Conservation (phyloP, 2,797 vertebrate genomes). For the Meda fulgida region DNA sequence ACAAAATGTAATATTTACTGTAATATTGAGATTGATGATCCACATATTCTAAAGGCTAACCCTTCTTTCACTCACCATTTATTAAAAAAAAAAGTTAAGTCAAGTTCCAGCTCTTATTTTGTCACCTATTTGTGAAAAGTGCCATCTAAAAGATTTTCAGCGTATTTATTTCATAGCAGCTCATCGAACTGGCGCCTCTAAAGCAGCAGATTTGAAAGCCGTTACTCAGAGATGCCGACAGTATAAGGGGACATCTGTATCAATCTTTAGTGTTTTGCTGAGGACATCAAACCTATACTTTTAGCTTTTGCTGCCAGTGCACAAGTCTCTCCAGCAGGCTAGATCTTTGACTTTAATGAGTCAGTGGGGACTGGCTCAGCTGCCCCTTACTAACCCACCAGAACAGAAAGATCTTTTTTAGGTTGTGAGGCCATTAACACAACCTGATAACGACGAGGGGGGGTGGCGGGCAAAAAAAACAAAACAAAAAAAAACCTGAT, state of each 20-base stretch:
- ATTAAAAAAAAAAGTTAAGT: not conserved
- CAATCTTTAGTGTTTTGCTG: conserved; percentile 60
- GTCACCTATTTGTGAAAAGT: not conserved
- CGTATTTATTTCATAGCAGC: conserved; percentile 4
- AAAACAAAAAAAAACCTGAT: too few species aligned
- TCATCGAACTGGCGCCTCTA: not conserved
- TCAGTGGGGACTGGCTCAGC: conserved; percentile 69
- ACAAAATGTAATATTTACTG: not conserved
- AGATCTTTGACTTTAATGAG: conserved; percentile 72
- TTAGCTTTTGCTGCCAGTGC: conserved; percentile 65
- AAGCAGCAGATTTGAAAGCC: conserved; percentile 18
- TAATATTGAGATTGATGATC: not conserved
- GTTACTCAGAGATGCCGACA: not conserved
- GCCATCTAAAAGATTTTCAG: not conserved
- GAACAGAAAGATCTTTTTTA: conserved; percentile 66
- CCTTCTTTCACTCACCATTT: not conserved
- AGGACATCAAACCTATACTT: conserved; percentile 65
- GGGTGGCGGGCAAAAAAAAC: too few species aligned
- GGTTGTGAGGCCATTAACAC: conserved; percentile 66
- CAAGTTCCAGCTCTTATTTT: not conserved
- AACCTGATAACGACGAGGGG: conserved; percentile 67
- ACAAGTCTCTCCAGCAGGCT: conserved; percentile 62
- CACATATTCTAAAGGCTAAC: not conserved
- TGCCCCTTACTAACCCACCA: conserved; percentile 69
- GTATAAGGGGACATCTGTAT: conserved; percentile 48